Base-by-base conservation (phyloP, 2,888 invertebrate species). In the Agrochola lychnidis region DNA sequence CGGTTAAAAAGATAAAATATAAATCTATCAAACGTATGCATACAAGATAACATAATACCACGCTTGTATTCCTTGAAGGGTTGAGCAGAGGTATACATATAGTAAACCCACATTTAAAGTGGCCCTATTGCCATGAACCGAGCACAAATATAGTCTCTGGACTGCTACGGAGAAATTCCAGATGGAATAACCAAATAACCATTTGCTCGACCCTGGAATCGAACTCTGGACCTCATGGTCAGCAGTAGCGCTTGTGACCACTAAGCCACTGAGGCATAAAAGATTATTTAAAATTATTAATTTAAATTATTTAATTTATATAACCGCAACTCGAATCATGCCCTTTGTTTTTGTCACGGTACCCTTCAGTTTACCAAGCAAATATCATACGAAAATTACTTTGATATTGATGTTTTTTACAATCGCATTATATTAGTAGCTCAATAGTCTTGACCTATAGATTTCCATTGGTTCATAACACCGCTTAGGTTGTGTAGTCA, bases 371-470 rank as follows among this genome's bases (percentile, higher is more conserved):
- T 67, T 16, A 67, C 0, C 36, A 40, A 36, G 42, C n/a, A 10
- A 68, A 6, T 25, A 59, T 68, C 22, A 62, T 25, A 75, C 25
- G 42, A 66, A 80, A 81, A 76, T 70, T 70, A 9, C 40, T 80
- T 67, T 62, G 51, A 7, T 25, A 42, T 66, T 74, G 59, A 36
- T 12, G 4, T 76, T 71, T 70, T 80, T 81, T 70, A 5, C n/a
- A 42, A 68, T 36, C 16, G 10, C 16, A 36, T 3, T 68, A 68
- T 6, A 36, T 3, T 16, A 16, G 22, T 16, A 73, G 9, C 51
- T 53, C 10, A 59, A 36, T 16, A 68, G 22, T 67, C 76, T 80
- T 82, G 73, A 81, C 82, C 82, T 82, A 69, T 45, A 45, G 53
- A 73, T 64, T 70, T 77, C 64, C 70, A 64, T 64, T 77, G 57